These are phyloP conservation scores for Melinopterus prodromus DNA, from an alignment of 2,888 invertebrate species.

Conservation along the genomic window DNA sequence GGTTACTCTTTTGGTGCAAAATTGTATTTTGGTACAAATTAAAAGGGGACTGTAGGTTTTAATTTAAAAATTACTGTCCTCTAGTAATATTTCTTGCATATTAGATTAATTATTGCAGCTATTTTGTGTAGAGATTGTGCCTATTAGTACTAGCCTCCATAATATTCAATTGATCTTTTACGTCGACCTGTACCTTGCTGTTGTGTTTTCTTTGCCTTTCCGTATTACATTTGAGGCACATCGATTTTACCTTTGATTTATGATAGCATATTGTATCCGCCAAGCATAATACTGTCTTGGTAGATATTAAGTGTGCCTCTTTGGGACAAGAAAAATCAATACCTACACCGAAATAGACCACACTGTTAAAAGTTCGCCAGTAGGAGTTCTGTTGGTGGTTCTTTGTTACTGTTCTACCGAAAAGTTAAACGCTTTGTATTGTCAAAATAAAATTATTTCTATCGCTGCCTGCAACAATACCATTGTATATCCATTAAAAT, in stretches of 20 bases:
- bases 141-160: too few relatives aligned
- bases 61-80: too few relatives aligned
- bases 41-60: too few relatives aligned
- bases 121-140: too few relatives aligned
- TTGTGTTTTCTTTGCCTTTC: background rate
- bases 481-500: background rate
- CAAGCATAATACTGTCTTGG: slow-evolving; percentile 4
- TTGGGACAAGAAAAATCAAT: background rate
- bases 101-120: too few relatives aligned
- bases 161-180: too few relatives aligned
- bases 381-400: background rate
- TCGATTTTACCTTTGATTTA: slow-evolving; percentile 4
- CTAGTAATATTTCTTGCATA: too few relatives aligned
- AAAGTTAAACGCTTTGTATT: background rate
- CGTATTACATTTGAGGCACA: background rate
- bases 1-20: too few relatives aligned
- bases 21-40: too few relatives aligned
- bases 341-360: background rate
- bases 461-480: background rate
- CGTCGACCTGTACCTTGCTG: background rate
- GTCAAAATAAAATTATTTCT: background rate
- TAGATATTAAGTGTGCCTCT: background rate
- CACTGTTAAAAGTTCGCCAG: background rate
- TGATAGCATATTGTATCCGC: background rate
- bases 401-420: background rate